phyloP scores from a whole-genome alignment of 2,113 vertebrate genomes.

The Lepus americanus region DNA sequence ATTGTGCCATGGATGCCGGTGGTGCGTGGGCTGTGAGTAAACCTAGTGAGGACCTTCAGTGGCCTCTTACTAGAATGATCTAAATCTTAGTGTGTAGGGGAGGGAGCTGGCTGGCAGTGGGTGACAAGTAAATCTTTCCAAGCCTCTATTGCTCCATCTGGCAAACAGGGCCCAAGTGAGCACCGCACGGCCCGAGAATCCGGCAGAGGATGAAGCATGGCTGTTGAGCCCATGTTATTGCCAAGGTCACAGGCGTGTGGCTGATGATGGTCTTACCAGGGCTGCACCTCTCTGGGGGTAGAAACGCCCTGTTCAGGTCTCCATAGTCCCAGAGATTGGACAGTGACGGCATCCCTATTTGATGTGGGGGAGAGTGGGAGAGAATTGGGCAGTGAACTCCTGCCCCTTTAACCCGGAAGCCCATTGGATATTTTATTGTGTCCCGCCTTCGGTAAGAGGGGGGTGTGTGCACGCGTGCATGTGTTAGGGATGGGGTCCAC shows the following conservation, averaged over 20 bases:
- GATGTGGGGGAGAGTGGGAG: not conserved
- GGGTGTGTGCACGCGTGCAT: not conserved
- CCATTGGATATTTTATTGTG: not conserved
- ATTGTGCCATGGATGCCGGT: not conserved
- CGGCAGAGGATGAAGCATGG: not conserved
- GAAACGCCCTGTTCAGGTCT: not conserved
- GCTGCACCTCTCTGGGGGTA: not conserved
- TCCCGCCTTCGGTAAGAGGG: no score
- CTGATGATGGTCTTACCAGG: slow-evolving; percentile 33
- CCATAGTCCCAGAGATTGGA: not conserved
- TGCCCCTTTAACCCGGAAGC: not conserved
- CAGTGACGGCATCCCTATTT: not conserved
- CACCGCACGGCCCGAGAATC: not conserved
- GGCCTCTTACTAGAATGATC: not conserved
- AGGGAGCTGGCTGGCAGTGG: not conserved
- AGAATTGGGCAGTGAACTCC: not conserved
- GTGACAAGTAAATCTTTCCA: not conserved
- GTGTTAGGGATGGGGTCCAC: not conserved
- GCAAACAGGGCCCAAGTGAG: not conserved
- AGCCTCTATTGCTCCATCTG: not conserved
- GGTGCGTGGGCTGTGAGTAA: not conserved
- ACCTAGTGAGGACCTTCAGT: not conserved
- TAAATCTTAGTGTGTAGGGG: not conserved
- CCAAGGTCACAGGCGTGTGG: not conserved
- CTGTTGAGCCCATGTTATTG: slow-evolving; percentile 2